Percentiles rank a stretch among this genome's conserved stretches.
Conservation (phyloP, 2,797 vertebrate species). For the Bovichtus diacanthus region DNA sequence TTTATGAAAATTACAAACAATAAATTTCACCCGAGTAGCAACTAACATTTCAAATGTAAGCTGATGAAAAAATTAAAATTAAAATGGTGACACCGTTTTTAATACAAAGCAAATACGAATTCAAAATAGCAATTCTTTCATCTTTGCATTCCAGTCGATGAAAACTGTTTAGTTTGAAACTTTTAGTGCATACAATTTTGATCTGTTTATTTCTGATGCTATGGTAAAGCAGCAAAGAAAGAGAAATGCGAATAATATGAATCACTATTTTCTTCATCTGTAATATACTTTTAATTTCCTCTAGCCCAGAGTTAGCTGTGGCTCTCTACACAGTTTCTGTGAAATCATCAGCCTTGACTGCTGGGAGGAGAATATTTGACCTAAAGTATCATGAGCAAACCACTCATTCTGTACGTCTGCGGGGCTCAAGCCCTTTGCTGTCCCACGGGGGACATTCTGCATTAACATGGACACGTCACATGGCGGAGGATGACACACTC, state of each 20-base stretch:
- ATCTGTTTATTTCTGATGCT: not conserved
- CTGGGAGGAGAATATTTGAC: constrained; percentile 55
- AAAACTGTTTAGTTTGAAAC: not conserved
- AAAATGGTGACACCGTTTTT: not conserved
- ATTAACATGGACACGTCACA: constrained; percentile 63
- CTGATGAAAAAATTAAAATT: not conserved
- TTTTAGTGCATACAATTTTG: too few species aligned
- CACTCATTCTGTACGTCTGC: constrained; percentile 43
- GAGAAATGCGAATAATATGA: not conserved
- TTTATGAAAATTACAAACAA: not conserved
- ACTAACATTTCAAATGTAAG: not conserved
- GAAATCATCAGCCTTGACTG: constrained; percentile 52
- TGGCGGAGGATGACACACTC: constrained; percentile 69
- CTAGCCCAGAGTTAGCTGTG: constrained; percentile 23
- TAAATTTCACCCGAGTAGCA: not conserved
- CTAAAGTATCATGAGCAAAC: constrained; percentile 60
- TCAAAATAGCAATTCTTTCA: not conserved
- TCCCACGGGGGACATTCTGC: constrained; percentile 50
- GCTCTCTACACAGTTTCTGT: constrained; percentile 52
- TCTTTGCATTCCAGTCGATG: too few species aligned
- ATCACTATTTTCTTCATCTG: not conserved
- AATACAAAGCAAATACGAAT: not conserved
- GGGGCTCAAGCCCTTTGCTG: constrained; percentile 26
- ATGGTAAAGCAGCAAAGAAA: not conserved
- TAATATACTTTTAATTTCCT: not conserved